Conservation (phyloP, 2,113 vertebrate genomes). For the Megaleporinus macrocephalus region DNA sequence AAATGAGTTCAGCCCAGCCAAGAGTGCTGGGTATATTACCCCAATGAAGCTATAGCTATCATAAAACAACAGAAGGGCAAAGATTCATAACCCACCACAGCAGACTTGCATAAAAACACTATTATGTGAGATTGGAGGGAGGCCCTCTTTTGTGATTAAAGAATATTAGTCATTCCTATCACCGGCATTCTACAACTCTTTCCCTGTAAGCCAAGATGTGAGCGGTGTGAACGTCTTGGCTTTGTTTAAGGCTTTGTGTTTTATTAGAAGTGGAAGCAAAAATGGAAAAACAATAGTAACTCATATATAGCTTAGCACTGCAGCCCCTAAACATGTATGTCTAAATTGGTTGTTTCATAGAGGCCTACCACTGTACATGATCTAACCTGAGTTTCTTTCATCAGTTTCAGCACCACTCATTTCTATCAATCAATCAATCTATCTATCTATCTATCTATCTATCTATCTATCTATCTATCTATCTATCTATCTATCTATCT, state of each 20-base stretch:
- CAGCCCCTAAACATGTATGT: too few relatives aligned
- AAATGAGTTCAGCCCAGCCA: conserved; percentile 13
- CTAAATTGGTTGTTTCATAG: not conserved
- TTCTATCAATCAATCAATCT: too few relatives aligned
- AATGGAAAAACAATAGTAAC: not conserved
- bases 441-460: too few relatives aligned
- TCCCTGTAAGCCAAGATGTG: not conserved
- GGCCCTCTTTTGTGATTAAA: conserved; percentile 1
- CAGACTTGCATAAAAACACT: conserved; percentile 1
- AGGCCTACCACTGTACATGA: not conserved
- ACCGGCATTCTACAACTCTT: not conserved
- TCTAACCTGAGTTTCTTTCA: not conserved
- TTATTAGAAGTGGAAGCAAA: not conserved
- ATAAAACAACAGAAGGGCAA: conserved; percentile 26
- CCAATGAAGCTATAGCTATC: conserved; percentile 32
- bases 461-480: too few relatives aligned
- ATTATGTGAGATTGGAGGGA: conserved; percentile 8
- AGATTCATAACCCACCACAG: conserved; percentile 25
- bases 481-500: too few relatives aligned
- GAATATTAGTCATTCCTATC: not conserved
- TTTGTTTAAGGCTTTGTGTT: not conserved
- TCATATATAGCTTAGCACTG: not conserved
- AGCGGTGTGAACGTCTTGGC: not conserved
- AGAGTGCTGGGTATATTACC: conserved; percentile 32
- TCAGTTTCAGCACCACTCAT: not conserved